Base-by-base conservation (phyloP, 1,140 invertebrate species). In the Idris sp. region DNA sequence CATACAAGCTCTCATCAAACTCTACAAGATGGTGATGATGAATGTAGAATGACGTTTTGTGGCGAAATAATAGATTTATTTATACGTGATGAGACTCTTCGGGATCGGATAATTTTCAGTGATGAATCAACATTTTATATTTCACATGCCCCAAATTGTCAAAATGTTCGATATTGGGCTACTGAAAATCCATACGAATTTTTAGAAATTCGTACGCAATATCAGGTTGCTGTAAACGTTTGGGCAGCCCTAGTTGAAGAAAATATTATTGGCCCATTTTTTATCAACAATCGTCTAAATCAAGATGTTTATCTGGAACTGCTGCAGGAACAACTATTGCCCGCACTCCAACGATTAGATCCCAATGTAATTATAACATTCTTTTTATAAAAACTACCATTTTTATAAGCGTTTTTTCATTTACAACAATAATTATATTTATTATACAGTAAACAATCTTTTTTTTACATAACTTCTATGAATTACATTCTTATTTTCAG, bases 1-100 rank as follows among this genome's bases (percentile, higher is more conserved):
- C 56, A 18, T 59, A 59, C 11, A 59, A 59, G 25, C 38, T 59
- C 0, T 3, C 56, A 59, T 25, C 56, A 59, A 11, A 11, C 8
- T 1, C 19, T 59, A 5, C 9, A 15, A 4, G 0, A 16, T 7
- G 41, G 43, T 0, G 56, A 59, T 14, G 56, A 46, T 7, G 40
- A 58, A 2, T 8, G 40, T 0, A 28, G 54, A 2, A 58, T 58
- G 54, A 30, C 40, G 0, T 44, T 58, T 19, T 46, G 9, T 13
- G 30, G 6, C 2, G 9, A 46, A 35, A 58, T 58, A 41, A 3
- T 8, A 8, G 5, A 44, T 2, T n/a, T n/a, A n/a, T n/a, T n/a
- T n/a, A n/a, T n/a, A n/a, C n/a, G n/a, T n/a, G 40, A 58, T 44
- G 35, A 53, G 1, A 26, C 18, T 2, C 7, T 53, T 1, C 7